Conservation (phyloP, 2,113 vertebrate species). For the Nothobranchius kuhntae region DNA sequence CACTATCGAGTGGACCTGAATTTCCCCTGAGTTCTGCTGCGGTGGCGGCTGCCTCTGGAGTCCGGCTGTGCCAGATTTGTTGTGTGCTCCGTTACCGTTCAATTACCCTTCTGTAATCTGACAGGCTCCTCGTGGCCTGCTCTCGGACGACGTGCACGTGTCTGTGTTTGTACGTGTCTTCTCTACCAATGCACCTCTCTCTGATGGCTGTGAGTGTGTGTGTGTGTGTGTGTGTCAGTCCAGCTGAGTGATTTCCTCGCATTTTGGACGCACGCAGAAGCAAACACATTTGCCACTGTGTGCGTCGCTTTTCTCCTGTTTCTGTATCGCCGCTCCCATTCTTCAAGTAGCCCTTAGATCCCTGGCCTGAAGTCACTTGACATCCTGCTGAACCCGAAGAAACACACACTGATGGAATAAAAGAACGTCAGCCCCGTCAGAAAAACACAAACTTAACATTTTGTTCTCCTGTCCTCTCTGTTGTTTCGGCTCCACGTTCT, state of each 20-base stretch:
- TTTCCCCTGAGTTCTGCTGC: conserved; percentile 75
- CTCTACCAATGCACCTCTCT: conserved; percentile 18
- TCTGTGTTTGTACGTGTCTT: conserved; percentile 30
- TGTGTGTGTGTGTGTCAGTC: conserved; percentile 27
- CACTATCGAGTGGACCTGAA: conserved; percentile 71
- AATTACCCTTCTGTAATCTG: conserved; percentile 79
- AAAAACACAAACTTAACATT: conserved; percentile 44
- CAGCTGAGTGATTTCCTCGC: conserved; percentile 26
- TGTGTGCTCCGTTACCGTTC: conserved; percentile 77
- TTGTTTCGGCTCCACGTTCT: conserved; percentile 28
- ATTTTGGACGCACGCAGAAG: conserved; percentile 28
- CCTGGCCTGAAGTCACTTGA: conserved; percentile 56
- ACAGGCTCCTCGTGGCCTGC: conserved; percentile 74
- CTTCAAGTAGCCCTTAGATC: conserved; percentile 39
- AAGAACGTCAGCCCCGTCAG: conserved; percentile 30
- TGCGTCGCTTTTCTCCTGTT: conserved; percentile 25
- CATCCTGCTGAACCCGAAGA: conserved; percentile 51
- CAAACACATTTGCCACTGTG: conserved; percentile 15
- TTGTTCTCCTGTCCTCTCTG: conserved; percentile 31
- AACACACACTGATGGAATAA: conserved; percentile 52
- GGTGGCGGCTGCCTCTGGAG: conserved; percentile 67
- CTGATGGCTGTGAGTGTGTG: conserved; percentile 13
- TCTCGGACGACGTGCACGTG: conserved; percentile 50
- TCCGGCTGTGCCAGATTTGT: conserved; percentile 73
- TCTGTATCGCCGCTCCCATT: conserved; percentile 33